These are phyloP conservation scores for Dicyrtoma fusca DNA, from an alignment of 2,888 invertebrate species.

Conservation along the genomic window DNA sequence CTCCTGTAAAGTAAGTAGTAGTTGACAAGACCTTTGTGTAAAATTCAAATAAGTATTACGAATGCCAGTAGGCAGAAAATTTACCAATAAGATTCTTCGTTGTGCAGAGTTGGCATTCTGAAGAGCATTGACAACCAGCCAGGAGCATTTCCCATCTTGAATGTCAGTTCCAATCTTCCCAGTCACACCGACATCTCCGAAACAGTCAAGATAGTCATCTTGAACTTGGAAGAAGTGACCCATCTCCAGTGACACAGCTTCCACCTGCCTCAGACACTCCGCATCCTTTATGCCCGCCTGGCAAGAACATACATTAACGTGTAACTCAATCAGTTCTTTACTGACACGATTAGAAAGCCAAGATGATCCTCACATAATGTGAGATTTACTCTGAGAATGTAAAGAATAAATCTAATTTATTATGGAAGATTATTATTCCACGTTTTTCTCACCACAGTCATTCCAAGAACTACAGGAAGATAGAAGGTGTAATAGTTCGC, in stretches of 20 bases:
- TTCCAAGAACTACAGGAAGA: conserved; percentile 84
- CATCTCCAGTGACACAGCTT: conserved; percentile 85
- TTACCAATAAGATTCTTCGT: conserved; percentile 69
- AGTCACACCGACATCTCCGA: conserved; percentile 79
- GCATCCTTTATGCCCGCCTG: conserved; percentile 71
- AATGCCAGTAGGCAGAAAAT: no score
- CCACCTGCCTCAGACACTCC: conserved; percentile 81
- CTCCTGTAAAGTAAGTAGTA: conserved; percentile 63
- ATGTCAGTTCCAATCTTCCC: conserved; percentile 94
- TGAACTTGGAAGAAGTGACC: conserved; percentile 96
- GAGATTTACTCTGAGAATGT: no score
- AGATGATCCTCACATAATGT: no score
- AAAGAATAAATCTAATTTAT: no score
- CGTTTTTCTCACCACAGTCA: conserved; percentile 74
- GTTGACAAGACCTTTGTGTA: no score
- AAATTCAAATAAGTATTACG: no score
- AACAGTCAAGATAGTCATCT: conserved; percentile 90
- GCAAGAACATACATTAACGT: no score
- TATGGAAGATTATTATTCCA: no score
- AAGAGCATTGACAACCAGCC: conserved; percentile 88
- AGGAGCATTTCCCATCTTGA: conserved; percentile 93
- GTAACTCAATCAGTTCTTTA: no score
- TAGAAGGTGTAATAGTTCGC: conserved; percentile 93
- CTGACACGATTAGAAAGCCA: no score
- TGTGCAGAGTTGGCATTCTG: conserved; percentile 75